phyloP scores from a whole-genome alignment of 2,797 vertebrate genomes.

The Lophotriccus pileatus region DNA sequence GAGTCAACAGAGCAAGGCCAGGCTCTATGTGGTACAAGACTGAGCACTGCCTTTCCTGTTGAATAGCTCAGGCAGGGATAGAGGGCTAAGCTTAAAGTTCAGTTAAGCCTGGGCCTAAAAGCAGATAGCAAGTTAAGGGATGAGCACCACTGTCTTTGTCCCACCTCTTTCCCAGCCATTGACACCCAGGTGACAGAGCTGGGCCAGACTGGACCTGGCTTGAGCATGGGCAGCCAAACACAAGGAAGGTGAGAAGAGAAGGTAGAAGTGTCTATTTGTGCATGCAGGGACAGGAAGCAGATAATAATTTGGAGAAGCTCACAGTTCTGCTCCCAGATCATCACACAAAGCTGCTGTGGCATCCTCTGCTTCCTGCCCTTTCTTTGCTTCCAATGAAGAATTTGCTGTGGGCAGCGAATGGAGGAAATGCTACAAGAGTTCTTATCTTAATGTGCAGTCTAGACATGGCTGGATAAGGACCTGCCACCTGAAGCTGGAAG shows the following conservation, averaged over 20 bases:
- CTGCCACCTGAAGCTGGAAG: not conserved
- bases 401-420: not conserved
- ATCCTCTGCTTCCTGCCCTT: fast-evolving
- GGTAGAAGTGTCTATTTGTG: not conserved
- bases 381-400: not conserved
- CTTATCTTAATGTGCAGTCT: not conserved
- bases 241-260: not conserved
- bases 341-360: not conserved
- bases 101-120: not conserved
- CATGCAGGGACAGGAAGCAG: not conserved
- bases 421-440: not conserved
- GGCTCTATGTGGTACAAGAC: not conserved
- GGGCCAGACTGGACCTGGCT: not conserved
- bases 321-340: not conserved
- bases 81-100: not conserved
- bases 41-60: not conserved
- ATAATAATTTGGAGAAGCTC: not conserved
- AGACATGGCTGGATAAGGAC: not conserved
- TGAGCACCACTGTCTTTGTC: not conserved
- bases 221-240: not conserved
- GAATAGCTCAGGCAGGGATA: not conserved
- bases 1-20: not conserved
- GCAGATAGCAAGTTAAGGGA: not conserved
- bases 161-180: not conserved
- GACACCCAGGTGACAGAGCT: not conserved